Conservation (phyloP, 2,797 vertebrate species). For the Gymnothorax javanicus region DNA sequence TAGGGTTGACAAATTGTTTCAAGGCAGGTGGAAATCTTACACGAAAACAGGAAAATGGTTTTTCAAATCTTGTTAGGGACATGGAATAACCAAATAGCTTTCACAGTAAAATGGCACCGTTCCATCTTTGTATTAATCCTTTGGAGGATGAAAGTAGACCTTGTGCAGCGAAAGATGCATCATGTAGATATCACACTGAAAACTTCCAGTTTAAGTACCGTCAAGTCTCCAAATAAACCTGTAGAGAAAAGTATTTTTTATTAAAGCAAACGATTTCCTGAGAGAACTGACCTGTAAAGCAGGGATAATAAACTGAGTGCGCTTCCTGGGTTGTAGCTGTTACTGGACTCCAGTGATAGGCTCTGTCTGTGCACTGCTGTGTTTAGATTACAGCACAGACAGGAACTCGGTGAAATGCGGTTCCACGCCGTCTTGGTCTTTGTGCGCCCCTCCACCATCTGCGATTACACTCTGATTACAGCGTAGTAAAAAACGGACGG, state of each 20-base stretch:
- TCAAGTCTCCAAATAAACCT: not conserved
- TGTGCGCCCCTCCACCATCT: not conserved
- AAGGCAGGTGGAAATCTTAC: not conserved
- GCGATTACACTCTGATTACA: constrained; percentile 24
- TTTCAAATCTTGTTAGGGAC: not conserved
- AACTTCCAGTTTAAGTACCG: not conserved
- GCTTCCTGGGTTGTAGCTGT: not conserved
- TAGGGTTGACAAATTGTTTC: not conserved
- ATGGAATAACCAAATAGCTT: not conserved
- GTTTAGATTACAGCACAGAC: not conserved
- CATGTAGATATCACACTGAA: not conserved
- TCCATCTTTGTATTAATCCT: not conserved
- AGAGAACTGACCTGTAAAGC: not conserved
- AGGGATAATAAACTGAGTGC: not conserved
- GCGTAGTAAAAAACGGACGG: not conserved
- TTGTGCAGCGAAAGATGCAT: not conserved
- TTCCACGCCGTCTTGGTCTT: not conserved
- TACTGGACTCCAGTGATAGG: not conserved
- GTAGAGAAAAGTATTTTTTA: not conserved
- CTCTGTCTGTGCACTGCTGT: not conserved
- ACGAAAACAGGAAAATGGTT: not conserved
- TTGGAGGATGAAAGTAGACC: not conserved
- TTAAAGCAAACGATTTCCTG: not conserved
- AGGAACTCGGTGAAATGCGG: not conserved
- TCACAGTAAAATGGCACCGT: not conserved